Evolutionary conservation across 2,888 invertebrate species (phyloP).

Genomic region (Mythimna pallens): DNA sequence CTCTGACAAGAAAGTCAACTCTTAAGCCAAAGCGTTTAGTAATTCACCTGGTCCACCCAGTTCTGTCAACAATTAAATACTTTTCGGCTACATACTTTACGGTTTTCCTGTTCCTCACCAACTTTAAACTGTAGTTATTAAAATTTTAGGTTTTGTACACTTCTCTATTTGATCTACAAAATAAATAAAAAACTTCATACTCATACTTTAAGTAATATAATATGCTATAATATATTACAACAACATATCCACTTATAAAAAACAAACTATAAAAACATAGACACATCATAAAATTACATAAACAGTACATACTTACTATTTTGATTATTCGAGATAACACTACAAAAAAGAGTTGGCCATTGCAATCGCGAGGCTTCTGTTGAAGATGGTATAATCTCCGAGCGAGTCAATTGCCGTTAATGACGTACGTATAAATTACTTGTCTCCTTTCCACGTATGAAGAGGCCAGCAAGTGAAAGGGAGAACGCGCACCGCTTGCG

Average conservation of each 20-base stretch:
- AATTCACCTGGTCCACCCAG: neutral
- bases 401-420: slow-evolving; percentile 75
- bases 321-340: slow-evolving; percentile 57
- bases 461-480: slow-evolving; percentile 73
- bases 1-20: neutral
- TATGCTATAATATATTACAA: neutral
- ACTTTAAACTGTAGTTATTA: neutral
- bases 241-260: neutral
- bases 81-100: neutral
- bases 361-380: slow-evolving; percentile 76
- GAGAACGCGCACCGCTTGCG: slow-evolving; percentile 78
- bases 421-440: slow-evolving; percentile 71
- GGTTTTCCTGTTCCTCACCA: neutral
- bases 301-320: slow-evolving; percentile 1
- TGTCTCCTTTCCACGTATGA: slow-evolving; percentile 71
- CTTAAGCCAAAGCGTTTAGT: neutral
- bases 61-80: neutral
- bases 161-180: neutral
- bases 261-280: slow-evolving; percentile 6
- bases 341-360: slow-evolving; percentile 56
- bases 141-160: neutral
- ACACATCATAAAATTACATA: slow-evolving; percentile 3
- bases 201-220: neutral
- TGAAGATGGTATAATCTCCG: slow-evolving; percentile 76
- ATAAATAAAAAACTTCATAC: neutral